phyloP scores from a whole-genome alignment of 2,113 vertebrate genomes.

The Capra hircus region DNA sequence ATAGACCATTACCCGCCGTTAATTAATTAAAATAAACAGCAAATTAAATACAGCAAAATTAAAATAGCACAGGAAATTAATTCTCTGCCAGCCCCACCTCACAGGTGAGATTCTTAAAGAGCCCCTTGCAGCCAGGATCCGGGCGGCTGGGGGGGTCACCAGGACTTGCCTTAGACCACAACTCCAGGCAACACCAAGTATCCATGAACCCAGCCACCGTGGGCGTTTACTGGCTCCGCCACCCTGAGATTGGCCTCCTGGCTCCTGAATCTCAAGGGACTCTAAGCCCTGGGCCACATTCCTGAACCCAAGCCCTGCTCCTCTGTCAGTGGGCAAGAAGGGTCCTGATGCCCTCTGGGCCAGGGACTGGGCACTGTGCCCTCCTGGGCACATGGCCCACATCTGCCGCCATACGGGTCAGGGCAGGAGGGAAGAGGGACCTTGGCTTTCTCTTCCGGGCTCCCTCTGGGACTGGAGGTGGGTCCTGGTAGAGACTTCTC shows the following conservation, averaged over 20 bases:
- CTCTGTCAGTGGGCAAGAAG: not conserved
- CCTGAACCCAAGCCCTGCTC: not conserved
- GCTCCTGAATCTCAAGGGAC: not conserved
- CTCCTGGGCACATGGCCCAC: not conserved
- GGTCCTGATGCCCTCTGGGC: not conserved
- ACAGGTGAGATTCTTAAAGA: slow-evolving; percentile 82
- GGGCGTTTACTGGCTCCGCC: not conserved
- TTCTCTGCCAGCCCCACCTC: slow-evolving; percentile 83
- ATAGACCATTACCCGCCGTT: slow-evolving; percentile 79
- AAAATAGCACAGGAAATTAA: slow-evolving; percentile 89
- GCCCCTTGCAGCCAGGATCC: slow-evolving; percentile 70
- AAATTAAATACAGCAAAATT: slow-evolving; percentile 89
- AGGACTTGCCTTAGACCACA: not conserved
- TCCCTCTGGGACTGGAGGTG: not conserved
- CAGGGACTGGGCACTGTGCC: not conserved
- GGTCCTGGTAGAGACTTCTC: not conserved
- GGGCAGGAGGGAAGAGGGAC: not conserved
- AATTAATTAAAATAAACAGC: slow-evolving; percentile 89
- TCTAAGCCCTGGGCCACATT: not conserved
- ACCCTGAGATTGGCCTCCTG: not conserved
- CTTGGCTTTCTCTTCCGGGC: not conserved
- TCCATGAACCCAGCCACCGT: not conserved
- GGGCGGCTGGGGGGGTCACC: slow-evolving; percentile 39
- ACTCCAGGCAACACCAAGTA: not conserved
- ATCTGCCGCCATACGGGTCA: not conserved